A percentile compares a stretch with the other conserved stretches of the same genome.
These are phyloP conservation scores for Branchipolynoe longqiensis DNA, from an alignment of 2,888 invertebrate species.

Conservation along the genomic window DNA sequence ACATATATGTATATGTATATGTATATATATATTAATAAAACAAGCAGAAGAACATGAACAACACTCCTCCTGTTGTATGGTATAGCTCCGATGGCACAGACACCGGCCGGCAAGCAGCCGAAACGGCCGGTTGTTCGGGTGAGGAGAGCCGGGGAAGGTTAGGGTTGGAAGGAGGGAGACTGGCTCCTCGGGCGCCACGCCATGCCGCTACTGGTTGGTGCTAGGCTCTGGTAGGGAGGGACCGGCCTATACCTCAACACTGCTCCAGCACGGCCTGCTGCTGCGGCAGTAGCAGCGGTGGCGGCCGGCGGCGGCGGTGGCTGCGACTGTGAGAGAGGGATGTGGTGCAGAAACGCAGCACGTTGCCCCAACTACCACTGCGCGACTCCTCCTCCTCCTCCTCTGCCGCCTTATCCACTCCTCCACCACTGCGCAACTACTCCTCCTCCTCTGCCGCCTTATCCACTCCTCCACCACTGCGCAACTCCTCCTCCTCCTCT, in stretches of 20 bases:
- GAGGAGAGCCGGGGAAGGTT: background rate
- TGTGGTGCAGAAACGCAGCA: too few species aligned
- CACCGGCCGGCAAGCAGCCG: background rate
- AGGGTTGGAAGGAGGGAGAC: background rate
- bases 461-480: background rate
- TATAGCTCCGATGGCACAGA: too few species aligned
- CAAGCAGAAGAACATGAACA: too few species aligned
- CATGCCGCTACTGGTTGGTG: constrained; percentile 40
- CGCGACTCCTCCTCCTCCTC: background rate
- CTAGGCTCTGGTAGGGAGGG: constrained; percentile 35
- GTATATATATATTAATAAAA: too few species aligned
- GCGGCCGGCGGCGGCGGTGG: constrained; percentile 1
- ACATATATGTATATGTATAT: too few species aligned
- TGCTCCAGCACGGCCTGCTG: background rate
- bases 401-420: background rate
- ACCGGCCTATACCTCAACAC: constrained; percentile 38
- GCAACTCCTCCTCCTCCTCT: background rate
- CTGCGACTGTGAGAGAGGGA: too few species aligned
- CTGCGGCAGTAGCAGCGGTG: background rate
- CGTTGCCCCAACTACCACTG: background rate
- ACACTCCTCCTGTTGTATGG: too few species aligned
- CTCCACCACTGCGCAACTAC: background rate
- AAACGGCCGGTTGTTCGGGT: background rate
- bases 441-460: background rate
- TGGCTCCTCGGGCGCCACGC: constrained; percentile 5